Conservation (phyloP, 2,113 vertebrate species). For the Saccopteryx leptura region DNA sequence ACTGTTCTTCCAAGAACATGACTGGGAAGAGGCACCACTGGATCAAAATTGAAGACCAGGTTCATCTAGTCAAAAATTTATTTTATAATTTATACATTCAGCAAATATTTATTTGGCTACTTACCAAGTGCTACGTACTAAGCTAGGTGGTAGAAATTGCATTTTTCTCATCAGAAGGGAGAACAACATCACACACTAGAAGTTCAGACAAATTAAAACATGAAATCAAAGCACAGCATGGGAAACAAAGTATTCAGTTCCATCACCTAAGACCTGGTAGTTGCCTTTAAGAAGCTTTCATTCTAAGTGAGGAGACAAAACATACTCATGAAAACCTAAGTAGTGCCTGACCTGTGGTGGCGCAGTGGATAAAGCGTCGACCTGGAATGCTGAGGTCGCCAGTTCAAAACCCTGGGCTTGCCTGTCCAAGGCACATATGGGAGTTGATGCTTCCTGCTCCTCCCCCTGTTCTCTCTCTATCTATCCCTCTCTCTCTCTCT, state of each 20-base stretch:
- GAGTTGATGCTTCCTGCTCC: too few relatives aligned
- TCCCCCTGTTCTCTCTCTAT: too few relatives aligned
- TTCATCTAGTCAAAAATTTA: slow-evolving; percentile 57
- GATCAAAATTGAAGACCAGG: slow-evolving; percentile 52
- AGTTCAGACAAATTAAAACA: background rate
- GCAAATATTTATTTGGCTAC: slow-evolving; percentile 33
- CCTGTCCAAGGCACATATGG: too few relatives aligned
- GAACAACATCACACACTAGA: background rate
- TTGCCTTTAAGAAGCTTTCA: background rate
- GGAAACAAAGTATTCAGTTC: background rate
- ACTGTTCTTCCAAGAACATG: slow-evolving; percentile 32
- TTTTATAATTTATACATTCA: slow-evolving; percentile 57
- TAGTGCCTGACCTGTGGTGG: too few relatives aligned
- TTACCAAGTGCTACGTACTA: background rate
- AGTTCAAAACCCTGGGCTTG: too few relatives aligned
- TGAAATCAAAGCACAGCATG: background rate
- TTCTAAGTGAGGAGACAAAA: background rate
- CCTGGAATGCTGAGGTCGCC: too few relatives aligned
- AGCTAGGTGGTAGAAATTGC: background rate
- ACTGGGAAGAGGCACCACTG: slow-evolving; percentile 33
- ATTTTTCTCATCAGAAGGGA: background rate
- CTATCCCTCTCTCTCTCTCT: too few relatives aligned
- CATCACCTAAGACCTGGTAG: background rate
- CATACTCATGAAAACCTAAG: background rate
- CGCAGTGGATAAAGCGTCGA: too few relatives aligned